Evolutionary conservation across 2,113 vertebrate genomes (phyloP).

Genomic region (Ceratotherium simum): DNA sequence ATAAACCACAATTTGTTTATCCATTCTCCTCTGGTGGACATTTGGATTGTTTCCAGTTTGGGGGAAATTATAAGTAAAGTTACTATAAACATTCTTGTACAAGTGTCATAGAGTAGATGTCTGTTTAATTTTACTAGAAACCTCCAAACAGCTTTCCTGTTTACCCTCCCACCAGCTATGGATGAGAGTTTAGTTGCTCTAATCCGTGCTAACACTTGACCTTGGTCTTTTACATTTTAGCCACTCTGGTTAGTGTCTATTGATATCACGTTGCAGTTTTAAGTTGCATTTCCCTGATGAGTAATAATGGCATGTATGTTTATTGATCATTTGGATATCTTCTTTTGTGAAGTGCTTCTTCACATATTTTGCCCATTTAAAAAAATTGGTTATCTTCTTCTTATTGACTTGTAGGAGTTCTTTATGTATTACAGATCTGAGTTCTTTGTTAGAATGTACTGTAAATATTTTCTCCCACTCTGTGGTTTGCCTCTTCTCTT

Average conservation of each 20-base stretch:
- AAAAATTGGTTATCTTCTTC: not conserved
- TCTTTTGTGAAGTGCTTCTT: not conserved
- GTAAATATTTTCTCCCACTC: not conserved
- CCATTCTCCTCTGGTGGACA: not conserved
- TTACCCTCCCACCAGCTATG: not conserved
- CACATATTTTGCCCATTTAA: not conserved
- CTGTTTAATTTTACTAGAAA: constrained; percentile 25
- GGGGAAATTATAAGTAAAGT: not conserved
- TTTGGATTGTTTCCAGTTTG: not conserved
- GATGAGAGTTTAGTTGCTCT: not conserved
- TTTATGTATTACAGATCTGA: not conserved
- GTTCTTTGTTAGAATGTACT: not conserved
- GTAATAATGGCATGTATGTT: not conserved
- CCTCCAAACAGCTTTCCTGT: not conserved
- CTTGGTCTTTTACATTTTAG: not conserved
- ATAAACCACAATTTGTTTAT: not conserved
- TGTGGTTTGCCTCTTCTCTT: not conserved
- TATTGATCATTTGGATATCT: not conserved
- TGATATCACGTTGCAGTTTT: not conserved
- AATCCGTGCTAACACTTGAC: not conserved
- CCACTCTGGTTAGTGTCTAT: not conserved
- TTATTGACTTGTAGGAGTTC: not conserved
- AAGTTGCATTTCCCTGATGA: not conserved
- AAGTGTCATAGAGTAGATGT: not conserved
- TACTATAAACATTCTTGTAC: not conserved